phyloP scores from a whole-genome alignment of 2,113 vertebrate species.

The Varanus salvator region DNA sequence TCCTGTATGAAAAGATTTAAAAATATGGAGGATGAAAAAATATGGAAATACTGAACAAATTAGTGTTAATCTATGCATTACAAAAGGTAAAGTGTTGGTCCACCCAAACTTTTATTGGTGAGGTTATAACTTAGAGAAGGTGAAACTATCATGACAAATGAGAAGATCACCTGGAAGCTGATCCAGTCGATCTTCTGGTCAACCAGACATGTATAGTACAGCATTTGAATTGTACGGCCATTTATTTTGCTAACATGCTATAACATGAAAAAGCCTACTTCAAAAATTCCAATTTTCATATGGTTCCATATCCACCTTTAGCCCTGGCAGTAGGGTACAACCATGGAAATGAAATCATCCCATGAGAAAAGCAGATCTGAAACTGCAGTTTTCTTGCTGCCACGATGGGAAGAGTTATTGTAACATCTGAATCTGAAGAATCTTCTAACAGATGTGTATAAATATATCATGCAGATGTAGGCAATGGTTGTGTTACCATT shows the following conservation, averaged over 20 bases:
- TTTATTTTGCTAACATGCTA: no score
- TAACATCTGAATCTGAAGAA: not conserved
- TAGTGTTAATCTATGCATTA: not conserved
- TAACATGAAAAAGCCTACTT: no score
- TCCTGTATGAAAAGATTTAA: not conserved
- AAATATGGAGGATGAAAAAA: not conserved
- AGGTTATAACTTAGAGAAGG: not conserved
- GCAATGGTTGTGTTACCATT: no score
- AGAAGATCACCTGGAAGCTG: not conserved
- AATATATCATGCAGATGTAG: no score
- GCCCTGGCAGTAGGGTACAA: no score
- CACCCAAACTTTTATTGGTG: not conserved
- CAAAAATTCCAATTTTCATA: no score
- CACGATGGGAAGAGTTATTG: not conserved
- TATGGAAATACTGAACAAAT: not conserved
- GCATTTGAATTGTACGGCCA: not conserved
- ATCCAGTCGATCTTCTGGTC: not conserved
- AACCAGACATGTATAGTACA: not conserved
- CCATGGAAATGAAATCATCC: not conserved
- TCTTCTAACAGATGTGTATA: no score
- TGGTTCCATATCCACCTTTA: not conserved
- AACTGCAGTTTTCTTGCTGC: not conserved
- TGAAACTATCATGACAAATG: not conserved
- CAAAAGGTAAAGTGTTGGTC: not conserved
- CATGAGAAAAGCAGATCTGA: not conserved